Evolutionary conservation across 2,113 vertebrate species (phyloP), one percentile per base, ranked within the genome.

Genomic region (Nannobrachium achirus): DNA sequence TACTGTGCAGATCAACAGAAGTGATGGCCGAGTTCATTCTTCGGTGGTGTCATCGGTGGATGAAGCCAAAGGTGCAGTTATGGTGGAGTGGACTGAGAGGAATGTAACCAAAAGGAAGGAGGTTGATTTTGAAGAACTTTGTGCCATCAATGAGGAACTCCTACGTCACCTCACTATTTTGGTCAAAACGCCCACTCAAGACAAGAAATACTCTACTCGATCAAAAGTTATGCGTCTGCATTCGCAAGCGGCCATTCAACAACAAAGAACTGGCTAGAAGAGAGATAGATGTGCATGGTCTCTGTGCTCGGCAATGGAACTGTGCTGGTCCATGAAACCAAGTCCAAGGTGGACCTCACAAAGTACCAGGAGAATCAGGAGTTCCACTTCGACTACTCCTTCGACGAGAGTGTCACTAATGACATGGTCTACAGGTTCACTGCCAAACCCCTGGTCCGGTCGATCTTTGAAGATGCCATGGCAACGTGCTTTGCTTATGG

Each of bases 401-500:
- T 99, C 74, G 94, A 98, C 80, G 97, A 98, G 76, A 90, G 68
- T 0, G 25, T 91, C 69, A 93, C 94, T 13, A 99, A 99, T 78
- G 97, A 98, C 56, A 80, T 96, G 50, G 93, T 99, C 15, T 99
- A 99, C 90, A 95, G 94, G 78, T 97, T 97, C 80, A 95, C 95
- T 64, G 98, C 98, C 75, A 95, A 93, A 78, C 97, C 97, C 71
- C 91, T 99, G 70, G 95, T 99, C 50, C 93, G 95, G 70, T 95
- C 95, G 0, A 92, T 98, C 75, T 98, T 98, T 59, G 95, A 98
- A 76, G 96, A 96, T 2, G 94, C 93, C 7, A 97, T 94, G 86
- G 97, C 97, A 0, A 99, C 98, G 0, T 99, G 97, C 82, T 99
- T 99, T 79, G 98, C 98, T 0, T 99, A 99, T 18, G 98, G 97